phyloP scores from a whole-genome alignment of 1,140 invertebrate species.

The Bombus pyrosoma region DNA sequence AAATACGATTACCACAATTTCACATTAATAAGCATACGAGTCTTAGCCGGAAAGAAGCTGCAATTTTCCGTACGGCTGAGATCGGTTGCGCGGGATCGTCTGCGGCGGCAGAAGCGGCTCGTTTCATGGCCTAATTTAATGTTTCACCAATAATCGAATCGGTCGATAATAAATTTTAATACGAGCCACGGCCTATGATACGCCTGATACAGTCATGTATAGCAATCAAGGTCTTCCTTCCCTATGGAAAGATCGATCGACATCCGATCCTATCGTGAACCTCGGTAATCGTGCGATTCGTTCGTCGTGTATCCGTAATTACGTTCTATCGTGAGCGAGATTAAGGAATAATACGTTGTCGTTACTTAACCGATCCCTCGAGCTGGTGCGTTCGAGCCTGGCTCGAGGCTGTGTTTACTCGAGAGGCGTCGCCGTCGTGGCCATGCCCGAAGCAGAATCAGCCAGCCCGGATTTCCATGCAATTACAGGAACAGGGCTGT shows the following conservation, averaged over 20 bases:
- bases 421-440: background rate
- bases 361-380: slow-evolving; percentile 1
- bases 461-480: slow-evolving; percentile 23
- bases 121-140: background rate
- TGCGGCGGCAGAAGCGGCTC: background rate
- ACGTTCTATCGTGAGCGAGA: background rate
- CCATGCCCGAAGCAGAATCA: background rate
- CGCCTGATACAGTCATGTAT: background rate
- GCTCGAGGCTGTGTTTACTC: background rate
- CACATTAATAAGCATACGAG: background rate
- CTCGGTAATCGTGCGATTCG: background rate
- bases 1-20: background rate
- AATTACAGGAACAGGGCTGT: slow-evolving; percentile 46
- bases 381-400: background rate
- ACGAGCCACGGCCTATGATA: too few species aligned
- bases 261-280: too few species aligned
- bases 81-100: background rate
- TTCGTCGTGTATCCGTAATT: background rate
- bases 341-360: slow-evolving; percentile 20
- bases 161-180: slow-evolving; percentile 23
- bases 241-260: background rate
- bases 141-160: slow-evolving; percentile 19
- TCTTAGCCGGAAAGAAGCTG: background rate
- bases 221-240: background rate
- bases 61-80: background rate